phyloP scores from a whole-genome alignment of 2,888 invertebrate species.

The Scaptomyza caliginosa region DNA sequence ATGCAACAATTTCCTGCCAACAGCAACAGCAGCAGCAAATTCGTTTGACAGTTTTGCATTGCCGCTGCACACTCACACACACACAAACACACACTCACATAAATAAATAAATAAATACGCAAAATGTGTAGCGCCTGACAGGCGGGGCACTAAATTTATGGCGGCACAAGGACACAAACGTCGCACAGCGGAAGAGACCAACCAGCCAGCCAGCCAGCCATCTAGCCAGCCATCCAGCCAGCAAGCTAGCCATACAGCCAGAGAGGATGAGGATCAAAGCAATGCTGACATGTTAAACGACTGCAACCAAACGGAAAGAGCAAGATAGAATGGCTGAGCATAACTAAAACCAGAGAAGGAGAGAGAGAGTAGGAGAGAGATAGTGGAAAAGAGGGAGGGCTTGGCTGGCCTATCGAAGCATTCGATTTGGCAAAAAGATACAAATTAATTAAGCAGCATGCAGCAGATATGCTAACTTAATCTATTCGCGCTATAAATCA shows the following conservation, averaged over 20 bases:
- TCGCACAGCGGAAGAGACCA: conserved; percentile 64
- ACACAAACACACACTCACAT: conserved; percentile 31
- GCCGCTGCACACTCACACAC: conserved; percentile 39
- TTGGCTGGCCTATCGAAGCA: conserved; percentile 46
- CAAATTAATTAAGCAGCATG: conserved; percentile 83
- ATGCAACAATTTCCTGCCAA: conserved; percentile 70
- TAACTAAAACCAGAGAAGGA: no score
- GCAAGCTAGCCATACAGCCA: conserved; percentile 3
- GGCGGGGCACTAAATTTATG: conserved; percentile 73
- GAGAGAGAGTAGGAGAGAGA: background rate
- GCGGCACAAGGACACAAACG: conserved; percentile 73
- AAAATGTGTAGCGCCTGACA: conserved; percentile 73
- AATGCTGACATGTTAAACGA: conserved; percentile 75
- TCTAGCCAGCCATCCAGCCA: conserved; percentile 43
- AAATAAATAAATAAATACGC: conserved; percentile 74
- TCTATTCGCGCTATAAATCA: conserved; percentile 82
- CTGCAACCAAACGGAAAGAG: conserved; percentile 56
- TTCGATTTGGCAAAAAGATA: conserved; percentile 81
- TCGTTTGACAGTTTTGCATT: conserved; percentile 65
- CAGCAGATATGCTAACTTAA: conserved; percentile 82
- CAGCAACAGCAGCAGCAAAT: conserved; percentile 48
- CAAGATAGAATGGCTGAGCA: background rate
- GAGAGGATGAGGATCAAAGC: conserved; percentile 39
- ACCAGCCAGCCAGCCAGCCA: conserved; percentile 39
- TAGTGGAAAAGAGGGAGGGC: no score